Conservation (phyloP, 2,797 vertebrate species). For the Etheostoma perlongum region DNA sequence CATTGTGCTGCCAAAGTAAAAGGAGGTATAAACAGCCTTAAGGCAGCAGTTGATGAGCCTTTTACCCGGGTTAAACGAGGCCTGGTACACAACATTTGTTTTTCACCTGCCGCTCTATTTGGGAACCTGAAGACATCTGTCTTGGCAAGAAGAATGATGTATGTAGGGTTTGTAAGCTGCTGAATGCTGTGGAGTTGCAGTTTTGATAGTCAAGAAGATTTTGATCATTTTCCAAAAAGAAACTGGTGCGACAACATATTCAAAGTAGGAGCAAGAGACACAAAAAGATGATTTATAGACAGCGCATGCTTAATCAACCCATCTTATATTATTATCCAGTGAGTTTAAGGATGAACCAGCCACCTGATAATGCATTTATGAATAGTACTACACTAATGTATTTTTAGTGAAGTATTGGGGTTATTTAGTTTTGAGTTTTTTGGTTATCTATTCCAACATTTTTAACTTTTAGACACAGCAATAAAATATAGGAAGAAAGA, state of each 20-base stretch:
- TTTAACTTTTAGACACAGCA: background rate
- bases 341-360: background rate
- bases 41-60: constrained; percentile 73
- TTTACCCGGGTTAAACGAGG: constrained; percentile 67
- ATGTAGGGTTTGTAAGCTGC: constrained; percentile 26
- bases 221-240: constrained; percentile 31
- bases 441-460: background rate
- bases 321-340: background rate
- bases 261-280: background rate
- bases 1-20: constrained; percentile 57
- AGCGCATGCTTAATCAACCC: background rate
- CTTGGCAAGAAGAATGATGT: constrained; percentile 43
- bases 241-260: background rate
- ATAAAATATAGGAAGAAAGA: background rate
- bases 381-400: background rate
- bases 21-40: constrained; percentile 67
- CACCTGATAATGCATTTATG: background rate
- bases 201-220: constrained; percentile 12
- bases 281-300: constrained; percentile 5
- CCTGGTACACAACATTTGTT: constrained; percentile 65
- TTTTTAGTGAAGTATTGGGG: background rate
- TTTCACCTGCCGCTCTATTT: constrained; percentile 55
- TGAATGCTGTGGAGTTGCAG: constrained; percentile 24
- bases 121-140: constrained; percentile 53
- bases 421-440: background rate